A percentile compares a stretch with the other conserved stretches of the same genome.
Conservation (phyloP, 2,888 invertebrate genomes). For the Morpho deidamia region DNA sequence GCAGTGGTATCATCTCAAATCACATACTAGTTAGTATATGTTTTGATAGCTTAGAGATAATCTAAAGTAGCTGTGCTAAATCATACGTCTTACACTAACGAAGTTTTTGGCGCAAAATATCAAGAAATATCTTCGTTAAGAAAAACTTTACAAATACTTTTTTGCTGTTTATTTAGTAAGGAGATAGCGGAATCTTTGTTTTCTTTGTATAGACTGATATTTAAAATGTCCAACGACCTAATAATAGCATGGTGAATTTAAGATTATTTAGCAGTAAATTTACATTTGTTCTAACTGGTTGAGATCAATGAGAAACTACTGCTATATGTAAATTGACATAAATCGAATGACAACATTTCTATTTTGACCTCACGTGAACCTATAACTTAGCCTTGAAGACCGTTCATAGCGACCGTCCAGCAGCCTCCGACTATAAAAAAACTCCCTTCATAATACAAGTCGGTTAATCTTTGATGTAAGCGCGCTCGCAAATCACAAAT, state of each 20-base stretch:
- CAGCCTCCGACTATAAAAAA: slow-evolving; percentile 26
- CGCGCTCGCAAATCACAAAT: slow-evolving; percentile 69
- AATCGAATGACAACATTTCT: slow-evolving; percentile 19
- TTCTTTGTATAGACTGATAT: no score
- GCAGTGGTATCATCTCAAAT: no score
- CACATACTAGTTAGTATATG: no score
- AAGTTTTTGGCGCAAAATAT: no score
- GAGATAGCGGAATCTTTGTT: no score
- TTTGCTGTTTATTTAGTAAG: no score
- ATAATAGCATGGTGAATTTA: not conserved
- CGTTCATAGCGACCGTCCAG: slow-evolving; percentile 4
- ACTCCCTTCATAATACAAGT: slow-evolving; percentile 38
- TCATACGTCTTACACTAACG: no score
- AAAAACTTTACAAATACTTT: no score
- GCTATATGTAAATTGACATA: not conserved
- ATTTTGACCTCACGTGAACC: slow-evolving; percentile 21
- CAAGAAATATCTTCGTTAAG: no score
- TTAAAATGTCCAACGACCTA: no score
- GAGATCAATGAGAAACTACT: slow-evolving; percentile 3
- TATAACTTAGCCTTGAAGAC: slow-evolving; percentile 20
- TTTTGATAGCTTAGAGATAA: no score
- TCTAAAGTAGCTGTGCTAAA: no score
- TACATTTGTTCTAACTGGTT: slow-evolving; percentile 3
- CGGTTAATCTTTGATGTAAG: slow-evolving; percentile 66
- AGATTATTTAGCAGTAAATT: not conserved